Base-by-base conservation (phyloP, 2,888 invertebrate genomes). In the Drosophila yooni region DNA sequence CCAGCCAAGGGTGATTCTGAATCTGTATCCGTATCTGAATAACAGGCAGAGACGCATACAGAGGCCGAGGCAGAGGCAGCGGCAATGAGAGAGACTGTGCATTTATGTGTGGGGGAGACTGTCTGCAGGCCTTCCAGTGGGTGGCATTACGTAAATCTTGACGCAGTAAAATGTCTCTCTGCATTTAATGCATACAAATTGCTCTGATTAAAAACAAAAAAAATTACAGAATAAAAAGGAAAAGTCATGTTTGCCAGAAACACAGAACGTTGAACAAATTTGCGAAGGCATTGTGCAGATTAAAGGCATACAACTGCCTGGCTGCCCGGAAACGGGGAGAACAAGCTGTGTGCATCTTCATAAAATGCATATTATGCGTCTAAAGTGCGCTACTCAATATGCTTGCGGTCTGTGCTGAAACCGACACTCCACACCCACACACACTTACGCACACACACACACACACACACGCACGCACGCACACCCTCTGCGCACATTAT, bases 111-210 rank as follows among this genome's bases (percentile, higher is more conserved):
- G 46, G 25, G 46, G 46, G 34, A 34, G 34, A 25, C 59, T 33
- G 51, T 50, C 36, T 36, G 34, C 15, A 25, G 33, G 36, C 6
- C 62, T 61, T 70, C n/a, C 75, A 63, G 79, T 74, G 83, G 81
- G 78, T 77, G 83, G 72, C 70, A 80, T 82, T 82, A 82, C 83
- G 81, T 82, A 82, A 82, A 80, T 77, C 81, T 80, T 74, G 83
- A 68, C 80, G 80, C 81, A 71, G 76, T 82, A n/a, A 69, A 82
- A 81, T 73, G 64, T 69, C 67, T 70, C 74, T 76, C 67, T 89
- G 88, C 89, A 89, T 74, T 88, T 84, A 89, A 89, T 89, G 89
- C 88, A 87, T 89, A 87, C 85, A 89, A 89, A 89, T 85, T 85
- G 89, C 66, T 80, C 73, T 82, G 85, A 80, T 89, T 85, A 82